Evolutionary conservation across 1,140 invertebrate genomes (phyloP).

Genomic region (Dendroctonus ponderosae): DNA sequence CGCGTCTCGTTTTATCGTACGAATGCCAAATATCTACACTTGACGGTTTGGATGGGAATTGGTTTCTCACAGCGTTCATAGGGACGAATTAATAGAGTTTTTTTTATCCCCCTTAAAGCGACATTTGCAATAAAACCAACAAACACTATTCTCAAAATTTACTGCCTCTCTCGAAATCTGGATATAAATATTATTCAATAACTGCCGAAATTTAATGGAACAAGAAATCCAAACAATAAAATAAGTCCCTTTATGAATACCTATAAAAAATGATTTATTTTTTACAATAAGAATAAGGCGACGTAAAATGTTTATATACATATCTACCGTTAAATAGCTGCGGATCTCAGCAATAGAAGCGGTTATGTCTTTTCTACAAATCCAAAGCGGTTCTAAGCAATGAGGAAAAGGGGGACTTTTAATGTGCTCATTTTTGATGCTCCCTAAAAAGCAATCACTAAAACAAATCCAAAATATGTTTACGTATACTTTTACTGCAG

Average conservation of each 20-base stretch:
- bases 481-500: slow-evolving; percentile 23
- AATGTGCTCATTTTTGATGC: slow-evolving; percentile 21
- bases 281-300: slow-evolving; percentile 28
- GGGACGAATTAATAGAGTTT: too few species aligned
- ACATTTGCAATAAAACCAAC: too few species aligned
- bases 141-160: neutral
- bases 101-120: neutral
- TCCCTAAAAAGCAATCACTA: slow-evolving; percentile 26
- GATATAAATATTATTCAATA: slow-evolving; percentile 28
- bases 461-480: slow-evolving; percentile 34
- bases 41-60: too few species aligned
- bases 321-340: slow-evolving; percentile 26
- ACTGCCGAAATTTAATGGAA: slow-evolving; percentile 29
- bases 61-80: too few species aligned
- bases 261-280: slow-evolving; percentile 27
- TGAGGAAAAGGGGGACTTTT: slow-evolving; percentile 16
- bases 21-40: too few species aligned
- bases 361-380: slow-evolving; percentile 32
- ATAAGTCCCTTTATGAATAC: slow-evolving; percentile 19
- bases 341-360: slow-evolving; percentile 23
- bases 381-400: slow-evolving; percentile 10
- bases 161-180: slow-evolving; percentile 20
- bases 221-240: slow-evolving; percentile 34
- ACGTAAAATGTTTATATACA: slow-evolving; percentile 29
- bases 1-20: too few species aligned